Base-by-base conservation (phyloP, 1,140 invertebrate genomes). In the Himalopsyche phryganea region DNA sequence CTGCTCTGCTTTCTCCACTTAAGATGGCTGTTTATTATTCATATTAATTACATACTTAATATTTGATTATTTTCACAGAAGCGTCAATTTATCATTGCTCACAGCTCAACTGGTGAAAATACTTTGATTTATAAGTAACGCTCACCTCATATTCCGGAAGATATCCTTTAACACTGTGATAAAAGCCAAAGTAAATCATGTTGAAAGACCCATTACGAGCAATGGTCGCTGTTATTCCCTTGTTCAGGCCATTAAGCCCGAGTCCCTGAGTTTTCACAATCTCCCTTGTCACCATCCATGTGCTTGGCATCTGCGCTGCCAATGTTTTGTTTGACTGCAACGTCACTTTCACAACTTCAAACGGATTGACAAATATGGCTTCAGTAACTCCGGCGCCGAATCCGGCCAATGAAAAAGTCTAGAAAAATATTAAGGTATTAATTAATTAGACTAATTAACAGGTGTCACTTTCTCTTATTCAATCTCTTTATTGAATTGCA, bases 321-420 rank as follows among this genome's bases (percentile, higher is more conserved):
- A 76, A 60, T 4, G 70, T 74, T 60, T 71, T 81, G 69, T 90
- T 88, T 6, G 89, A 84, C 73, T 90, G 88, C 36, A 91, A 75
- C 15, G 87, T 84, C 1, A 97, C 91, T 82, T 97, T 96, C 1
- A 96, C 91, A 33, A 95, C 91, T 82, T 96, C 93, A 77, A 96
- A 96, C 0, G 94, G 94, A 78, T 95, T 96, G 0, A 96, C 90
- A 45, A 96, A 77, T 58, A 96, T 81, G 11, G 87, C 92, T 77
- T 96, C 94, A 23, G 92, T 91, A 1, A 92, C 75, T 48, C 94
- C 94, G 36, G 92, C 88, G 42, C 84, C 86, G 2, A 95, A 74
- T 49, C 94, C 94, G 65, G 94, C 89, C 63, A 93, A 71, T 9
- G 91, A 85, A 76, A 91, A 91, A 48, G 90, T 90, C 90, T 94